Percentiles rank a stretch among this genome's conserved stretches.
These are phyloP conservation scores for Xiphophorus maculatus DNA, from an alignment of 2,113 vertebrate species.

Conservation along the genomic window DNA sequence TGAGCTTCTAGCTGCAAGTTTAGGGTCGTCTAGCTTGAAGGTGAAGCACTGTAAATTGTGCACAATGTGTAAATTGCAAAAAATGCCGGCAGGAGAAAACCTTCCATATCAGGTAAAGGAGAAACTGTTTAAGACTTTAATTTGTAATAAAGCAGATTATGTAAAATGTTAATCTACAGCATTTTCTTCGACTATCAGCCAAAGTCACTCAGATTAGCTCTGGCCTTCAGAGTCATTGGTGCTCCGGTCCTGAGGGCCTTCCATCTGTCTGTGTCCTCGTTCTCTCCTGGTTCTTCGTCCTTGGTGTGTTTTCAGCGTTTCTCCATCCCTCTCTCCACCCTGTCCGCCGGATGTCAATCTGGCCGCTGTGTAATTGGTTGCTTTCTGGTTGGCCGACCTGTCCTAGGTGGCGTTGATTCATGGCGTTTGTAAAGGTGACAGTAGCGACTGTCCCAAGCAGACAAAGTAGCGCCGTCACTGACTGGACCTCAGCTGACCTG, in stretches of 20 bases:
- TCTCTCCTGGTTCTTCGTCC: conserved; percentile 70
- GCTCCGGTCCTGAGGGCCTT: conserved; percentile 36
- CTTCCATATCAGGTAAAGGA: background rate
- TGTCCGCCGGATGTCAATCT: conserved; percentile 78
- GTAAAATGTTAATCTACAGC: no score
- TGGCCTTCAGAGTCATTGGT: conserved; percentile 38
- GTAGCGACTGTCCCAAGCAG: conserved; percentile 80
- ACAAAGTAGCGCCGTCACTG: conserved; percentile 79
- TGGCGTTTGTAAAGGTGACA: conserved; percentile 78
- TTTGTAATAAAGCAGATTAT: background rate
- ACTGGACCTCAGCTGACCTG: conserved; percentile 68
- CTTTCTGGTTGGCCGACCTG: conserved; percentile 71
- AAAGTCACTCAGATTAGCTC: conserved; percentile 21
- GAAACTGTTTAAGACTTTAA: no score
- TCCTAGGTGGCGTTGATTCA: conserved; percentile 75
- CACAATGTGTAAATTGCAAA: no score
- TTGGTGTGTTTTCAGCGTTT: conserved; percentile 65
- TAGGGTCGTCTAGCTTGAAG: no score
- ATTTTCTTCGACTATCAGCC: conserved; percentile 4
- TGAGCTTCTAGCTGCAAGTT: no score
- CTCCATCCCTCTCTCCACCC: conserved; percentile 66
- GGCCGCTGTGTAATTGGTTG: conserved; percentile 77
- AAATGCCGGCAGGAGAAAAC: background rate
- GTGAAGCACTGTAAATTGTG: no score
- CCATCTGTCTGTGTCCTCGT: conserved; percentile 67